A percentile compares a stretch with the other conserved stretches of the same genome.
These are phyloP conservation scores for Holothuria glaberrima DNA, from an alignment of 35 echinoderm and acorn worm species.

Conservation along the genomic window DNA sequence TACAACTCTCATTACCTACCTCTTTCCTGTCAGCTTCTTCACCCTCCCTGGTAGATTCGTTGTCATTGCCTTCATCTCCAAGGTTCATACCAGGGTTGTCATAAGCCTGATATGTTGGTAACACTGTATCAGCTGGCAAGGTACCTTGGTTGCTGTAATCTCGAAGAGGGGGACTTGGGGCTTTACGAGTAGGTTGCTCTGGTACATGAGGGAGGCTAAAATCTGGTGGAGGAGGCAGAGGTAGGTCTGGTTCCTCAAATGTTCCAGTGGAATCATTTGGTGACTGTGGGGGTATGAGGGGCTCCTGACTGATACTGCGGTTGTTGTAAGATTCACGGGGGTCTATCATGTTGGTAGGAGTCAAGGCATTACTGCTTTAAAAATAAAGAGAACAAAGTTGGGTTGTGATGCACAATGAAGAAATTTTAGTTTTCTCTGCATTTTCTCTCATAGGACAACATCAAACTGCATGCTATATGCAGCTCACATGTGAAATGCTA, in stretches of 20 bases:
- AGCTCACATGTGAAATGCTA: too few species aligned
- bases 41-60: neutral
- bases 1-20: too few species aligned
- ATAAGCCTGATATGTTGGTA: slow-evolving; percentile 40
- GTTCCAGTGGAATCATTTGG: neutral
- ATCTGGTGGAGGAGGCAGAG: slow-evolving; percentile 42
- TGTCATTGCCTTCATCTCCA: neutral
- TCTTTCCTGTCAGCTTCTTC: neutral
- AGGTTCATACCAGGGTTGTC: slow-evolving; percentile 49
- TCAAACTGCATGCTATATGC: too few species aligned
- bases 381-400: too few species aligned
- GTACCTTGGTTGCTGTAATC: slow-evolving; percentile 47
- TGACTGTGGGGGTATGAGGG: slow-evolving; percentile 21
- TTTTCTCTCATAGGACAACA: too few species aligned
- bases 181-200: slow-evolving; percentile 27
- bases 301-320: slow-evolving; percentile 35
- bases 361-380: too few species aligned
- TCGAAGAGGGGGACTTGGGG: slow-evolving; percentile 38
- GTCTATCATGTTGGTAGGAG: too few species aligned
- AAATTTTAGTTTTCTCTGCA: too few species aligned
- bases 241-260: neutral
- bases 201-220: slow-evolving; percentile 52
- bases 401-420: too few species aligned
- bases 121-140: slow-evolving; percentile 28
- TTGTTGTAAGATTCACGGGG: neutral